Base-by-base conservation (phyloP, 2,797 vertebrate genomes). In the Smutsia gigantea region DNA sequence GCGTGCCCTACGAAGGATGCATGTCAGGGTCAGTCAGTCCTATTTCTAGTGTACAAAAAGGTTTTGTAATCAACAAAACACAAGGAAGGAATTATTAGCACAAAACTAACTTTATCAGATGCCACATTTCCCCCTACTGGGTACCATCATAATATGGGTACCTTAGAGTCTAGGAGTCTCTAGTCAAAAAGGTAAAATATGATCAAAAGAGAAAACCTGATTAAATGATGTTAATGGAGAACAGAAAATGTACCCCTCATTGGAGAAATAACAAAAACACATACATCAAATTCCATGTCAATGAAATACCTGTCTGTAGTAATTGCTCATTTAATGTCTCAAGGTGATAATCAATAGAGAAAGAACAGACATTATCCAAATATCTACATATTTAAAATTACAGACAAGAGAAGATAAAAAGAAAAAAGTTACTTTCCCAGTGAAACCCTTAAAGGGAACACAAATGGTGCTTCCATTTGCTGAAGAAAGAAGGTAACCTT, bases 1-100 rank as follows among this genome's bases (percentile, higher is more conserved):
- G 95, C 99, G 99, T 49, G 99, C 98, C 98, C 99, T 99, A 94
- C 25, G 97, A 98, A 87, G n/a, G 21, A 97, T 29, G 5, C 7
- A 53, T 4, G 17, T 42, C 17, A 27, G 19, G 19, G 29, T 86
- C 59, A 93, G 29, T 86, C 59, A 93, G 39, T 82, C 14, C 34
- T 1, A 37, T 31, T 51, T 77, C 37, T 61, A 29, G 7, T 5
- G 4, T 9, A 81, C 10, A 29, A 39, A 31, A 51, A 27, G 2
- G 5, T 49, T 83, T 49, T 19, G 12, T 51, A 49, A 78, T 29
- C 68, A 39, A 83, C 61, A 42, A 79, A 55, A 71, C 7, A 53
- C 18, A 31, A 61, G 29, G 37, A 64, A 69, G 63, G 31, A 69
- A 59, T 69, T 31, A 49, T 53, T 51, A 85, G 12, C 34, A 57